Evolutionary conservation across 2,797 vertebrate species (phyloP), one percentile per base, ranked within the genome.

Genomic region (Halcyon chelicuti): DNA sequence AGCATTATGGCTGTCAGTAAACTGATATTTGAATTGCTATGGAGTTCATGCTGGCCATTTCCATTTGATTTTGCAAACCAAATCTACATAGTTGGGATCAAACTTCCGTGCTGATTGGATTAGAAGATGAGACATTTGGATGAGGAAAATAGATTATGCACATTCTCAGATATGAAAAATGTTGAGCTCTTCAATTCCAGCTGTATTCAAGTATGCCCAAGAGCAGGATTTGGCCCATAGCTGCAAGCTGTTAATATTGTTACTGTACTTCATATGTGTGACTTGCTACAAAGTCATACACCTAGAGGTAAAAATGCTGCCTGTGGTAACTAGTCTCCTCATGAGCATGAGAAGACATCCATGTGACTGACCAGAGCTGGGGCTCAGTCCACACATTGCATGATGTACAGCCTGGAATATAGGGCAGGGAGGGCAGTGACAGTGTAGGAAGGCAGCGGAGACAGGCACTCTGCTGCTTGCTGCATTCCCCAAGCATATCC

Each of bases 381-480:
- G 73, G 15, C 14, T 68, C 39, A 5, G 17, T 1, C 23, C 49
- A 20, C 3, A 2, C 0, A 0, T 0, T 14, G 13, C 29, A 31
- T 33, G 72, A 8, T 0, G 1, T 31, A 5, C 26, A 79, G 26
- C 39, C 42, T 65, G 51, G 22, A 18, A 3, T 9, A 25, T 12
- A 28, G 12, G 68, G 33, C n/a, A 10, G 35, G 23, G 26, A 12
- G 37, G 37, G 6, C 4, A 8, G 13, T 4, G 23, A 5, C 1
- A 8, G 10, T 1, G 20, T 4, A 13, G n/a, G 22, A 15, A 10
- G n/a, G 60, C 54, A n/a, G 12, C 1, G 3, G 28, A 22, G 7
- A n/a, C 29, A 39, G 62, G 5, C 1, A 2, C 28, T 39, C 42
- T 14, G 7, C 87, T 67, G n/a, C 21, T 37, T 29, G 8, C 13